These are phyloP conservation scores for Drosophila picticornis DNA, from an alignment of 2,888 invertebrate species.

Conservation along the genomic window DNA sequence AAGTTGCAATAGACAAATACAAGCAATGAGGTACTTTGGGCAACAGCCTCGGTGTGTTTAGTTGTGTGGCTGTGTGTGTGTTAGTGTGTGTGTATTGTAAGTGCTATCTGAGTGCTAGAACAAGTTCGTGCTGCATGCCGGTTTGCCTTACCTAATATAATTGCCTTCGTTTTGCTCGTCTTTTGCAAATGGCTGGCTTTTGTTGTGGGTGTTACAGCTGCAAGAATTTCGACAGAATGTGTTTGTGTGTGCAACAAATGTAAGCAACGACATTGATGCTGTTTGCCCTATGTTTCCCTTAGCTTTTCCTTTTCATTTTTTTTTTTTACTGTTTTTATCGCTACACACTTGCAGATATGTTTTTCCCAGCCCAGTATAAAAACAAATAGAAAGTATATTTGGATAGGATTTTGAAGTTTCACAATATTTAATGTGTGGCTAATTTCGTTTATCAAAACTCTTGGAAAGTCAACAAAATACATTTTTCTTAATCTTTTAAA, in stretches of 20 bases:
- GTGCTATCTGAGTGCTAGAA: conserved; percentile 56
- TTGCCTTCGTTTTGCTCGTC: conserved; percentile 68
- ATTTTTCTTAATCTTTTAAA: not conserved
- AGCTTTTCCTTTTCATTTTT: conserved; percentile 1
- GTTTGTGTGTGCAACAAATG: conserved; percentile 61
- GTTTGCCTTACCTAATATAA: conserved; percentile 70
- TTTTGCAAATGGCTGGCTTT: conserved; percentile 45
- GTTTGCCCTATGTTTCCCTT: conserved; percentile 33
- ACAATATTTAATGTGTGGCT: conserved; percentile 8
- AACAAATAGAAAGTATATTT: conserved; percentile 3
- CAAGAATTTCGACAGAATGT: conserved; percentile 47
- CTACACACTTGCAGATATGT: conserved; percentile 8
- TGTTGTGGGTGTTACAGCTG: conserved; percentile 49
- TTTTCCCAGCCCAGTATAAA: not conserved
- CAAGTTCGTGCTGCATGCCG: conserved; percentile 60
- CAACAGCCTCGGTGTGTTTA: conserved; percentile 23
- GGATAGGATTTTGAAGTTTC: conserved; percentile 16
- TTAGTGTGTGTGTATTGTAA: conserved; percentile 37
- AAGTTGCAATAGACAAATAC: conserved; percentile 74
- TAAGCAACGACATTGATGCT: conserved; percentile 68
- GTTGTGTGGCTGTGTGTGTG: conserved; percentile 6
- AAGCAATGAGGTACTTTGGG: conserved; percentile 46
- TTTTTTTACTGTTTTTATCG: conserved; percentile 7
- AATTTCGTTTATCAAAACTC: conserved; percentile 14
- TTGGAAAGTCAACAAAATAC: conserved; percentile 10